Conservation (phyloP, 2,797 vertebrate genomes). For the Bradypodion pumilum region DNA sequence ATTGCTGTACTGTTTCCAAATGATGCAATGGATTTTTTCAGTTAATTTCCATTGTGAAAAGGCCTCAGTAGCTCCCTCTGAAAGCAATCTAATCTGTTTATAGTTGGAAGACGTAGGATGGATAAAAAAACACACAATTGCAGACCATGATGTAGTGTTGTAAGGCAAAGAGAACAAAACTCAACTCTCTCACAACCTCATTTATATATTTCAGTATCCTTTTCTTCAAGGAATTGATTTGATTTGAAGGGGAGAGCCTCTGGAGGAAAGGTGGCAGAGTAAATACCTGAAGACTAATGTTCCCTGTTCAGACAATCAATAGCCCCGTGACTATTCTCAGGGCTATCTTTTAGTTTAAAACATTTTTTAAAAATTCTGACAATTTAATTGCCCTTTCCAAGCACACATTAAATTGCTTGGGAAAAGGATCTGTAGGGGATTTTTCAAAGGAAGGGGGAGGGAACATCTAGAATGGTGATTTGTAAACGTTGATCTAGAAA, state of each 20-base stretch:
- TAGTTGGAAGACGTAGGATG: conserved; percentile 47
- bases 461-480: conserved; percentile 75
- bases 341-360: conserved; percentile 97
- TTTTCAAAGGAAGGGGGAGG: conserved; percentile 73
- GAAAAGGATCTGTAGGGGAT: conserved; percentile 79
- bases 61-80: neutral
- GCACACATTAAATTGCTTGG: conserved; percentile 86
- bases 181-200: conserved; percentile 73
- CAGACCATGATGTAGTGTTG: conserved; percentile 29
- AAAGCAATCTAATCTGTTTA: neutral
- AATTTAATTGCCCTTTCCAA: conserved; percentile 97
- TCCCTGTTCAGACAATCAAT: conserved; percentile 94
- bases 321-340: conserved; percentile 92
- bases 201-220: conserved; percentile 86
- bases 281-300: conserved; percentile 99
- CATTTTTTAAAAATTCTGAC: conserved; percentile 99
- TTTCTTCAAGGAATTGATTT: conserved; percentile 90
- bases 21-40: neutral
- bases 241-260: conserved; percentile 86
- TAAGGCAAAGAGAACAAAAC: conserved; percentile 57
- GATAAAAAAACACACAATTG: conserved; percentile 12
- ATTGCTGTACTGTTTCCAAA: neutral
- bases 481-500: conserved; percentile 76
- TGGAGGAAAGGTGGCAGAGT: conserved; percentile 93
- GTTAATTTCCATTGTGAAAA: neutral